phyloP scores from a whole-genome alignment of 1,140 invertebrate species.

The Teleopsis dalmanni region DNA sequence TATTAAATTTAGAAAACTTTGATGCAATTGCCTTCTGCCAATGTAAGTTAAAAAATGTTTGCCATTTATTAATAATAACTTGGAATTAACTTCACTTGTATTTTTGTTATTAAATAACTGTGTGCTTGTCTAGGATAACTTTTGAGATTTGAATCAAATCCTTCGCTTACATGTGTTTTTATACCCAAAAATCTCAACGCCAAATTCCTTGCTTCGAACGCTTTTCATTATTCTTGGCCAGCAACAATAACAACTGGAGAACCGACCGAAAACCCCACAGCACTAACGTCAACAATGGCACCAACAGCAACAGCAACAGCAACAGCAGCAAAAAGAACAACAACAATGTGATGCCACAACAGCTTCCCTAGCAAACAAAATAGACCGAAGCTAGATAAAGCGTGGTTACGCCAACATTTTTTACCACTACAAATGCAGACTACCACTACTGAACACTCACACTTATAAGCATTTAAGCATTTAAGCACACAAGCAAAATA shows the following conservation, averaged over 20 bases:
- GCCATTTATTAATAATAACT: too few species aligned
- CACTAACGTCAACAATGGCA: conserved; percentile 10
- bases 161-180: conserved; percentile 41
- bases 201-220: too few species aligned
- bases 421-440: too few species aligned
- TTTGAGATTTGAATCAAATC: conserved; percentile 39
- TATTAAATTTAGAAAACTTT: too few species aligned
- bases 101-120: background rate
- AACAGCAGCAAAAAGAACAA: background rate
- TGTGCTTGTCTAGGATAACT: conserved; percentile 38
- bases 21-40: too few species aligned
- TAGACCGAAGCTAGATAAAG: too few species aligned
- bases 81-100: too few species aligned
- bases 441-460: background rate
- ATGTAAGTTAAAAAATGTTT: too few species aligned
- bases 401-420: too few species aligned
- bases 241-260: background rate
- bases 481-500: background rate
- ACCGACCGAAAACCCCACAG: too few species aligned
- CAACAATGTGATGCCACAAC: conserved; percentile 1
- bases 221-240: conserved; percentile 13
- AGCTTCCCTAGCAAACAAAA: too few species aligned
- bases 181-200: conserved; percentile 35
- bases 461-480: background rate
- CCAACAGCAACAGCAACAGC: conserved; percentile 7